Base-by-base conservation (phyloP, 1,140 invertebrate genomes). In the Ceratosolen solmsi region DNA sequence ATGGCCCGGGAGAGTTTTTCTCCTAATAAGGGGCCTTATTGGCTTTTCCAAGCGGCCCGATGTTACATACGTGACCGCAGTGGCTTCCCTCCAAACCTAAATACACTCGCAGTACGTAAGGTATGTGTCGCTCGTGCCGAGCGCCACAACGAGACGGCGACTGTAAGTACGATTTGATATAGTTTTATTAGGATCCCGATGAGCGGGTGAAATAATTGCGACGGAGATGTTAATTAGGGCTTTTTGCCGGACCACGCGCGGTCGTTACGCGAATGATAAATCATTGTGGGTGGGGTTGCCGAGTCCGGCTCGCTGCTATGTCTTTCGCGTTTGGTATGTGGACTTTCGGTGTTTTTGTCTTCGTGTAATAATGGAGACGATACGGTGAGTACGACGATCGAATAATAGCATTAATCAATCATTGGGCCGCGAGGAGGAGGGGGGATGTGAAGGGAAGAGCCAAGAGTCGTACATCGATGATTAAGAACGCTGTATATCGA, bases 1-100 rank as follows among this genome's bases (percentile, higher is more conserved):
- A 38, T 68, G 33, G 33, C 77, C 33, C 33, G 17, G 36, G 49
- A 60, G 7, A 54, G 49, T 84, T 36, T 84, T 85, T 54, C 46
- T 30, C 70, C 87, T 88, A 89, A 89, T 86, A 89, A 88, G 89
- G 83, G 68, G 33, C 80, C 71, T 72, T 78, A 78, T 73, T 80
- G 54, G 25, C 65, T 41, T 7, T n/a, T 46, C 25, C 1, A 76
- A 33, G 17, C 38, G 36, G n/a, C 13, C 20, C 38, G 9, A 11
- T 8, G 7, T 11, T 7, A 22, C 17, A 15, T 72, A 51, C 20
- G 63, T 38, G 30, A 56, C 33, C 38, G 20, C 46, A 25, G 65
- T 46, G 46, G 72, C 33, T 76, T 76, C 73, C 76, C 75, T 70
- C 46, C 70, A 68, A 72, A 60, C 72, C 1, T 76, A 27, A 73